A percentile compares a stretch with the other conserved stretches of the same genome.
Conservation (phyloP, 2,888 invertebrate genomes). For the Pantelozetes paolii region DNA sequence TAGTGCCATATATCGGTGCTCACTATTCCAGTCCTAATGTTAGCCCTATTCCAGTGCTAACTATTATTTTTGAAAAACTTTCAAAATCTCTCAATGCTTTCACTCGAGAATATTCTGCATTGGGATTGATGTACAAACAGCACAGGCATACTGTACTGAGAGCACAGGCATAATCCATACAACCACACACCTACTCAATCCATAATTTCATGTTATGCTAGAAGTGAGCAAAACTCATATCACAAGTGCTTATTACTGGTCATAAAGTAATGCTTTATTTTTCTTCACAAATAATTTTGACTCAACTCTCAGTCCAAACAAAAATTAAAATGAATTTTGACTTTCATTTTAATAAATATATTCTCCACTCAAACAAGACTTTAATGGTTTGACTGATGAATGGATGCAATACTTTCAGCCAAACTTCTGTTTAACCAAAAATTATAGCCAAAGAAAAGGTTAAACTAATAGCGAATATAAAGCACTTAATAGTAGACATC, state of each 20-base stretch:
- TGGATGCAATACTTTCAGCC: too few species aligned
- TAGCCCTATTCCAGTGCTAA: too few species aligned
- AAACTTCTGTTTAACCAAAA: too few species aligned
- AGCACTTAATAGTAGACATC: too few species aligned
- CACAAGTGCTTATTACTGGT: conserved; percentile 24
- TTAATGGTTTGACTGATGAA: too few species aligned
- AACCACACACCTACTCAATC: conserved; percentile 10
- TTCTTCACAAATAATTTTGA: background rate
- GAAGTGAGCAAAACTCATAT: conserved; percentile 6
- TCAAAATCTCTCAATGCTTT: background rate
- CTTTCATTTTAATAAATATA: background rate
- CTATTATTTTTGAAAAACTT: background rate
- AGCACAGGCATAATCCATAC: background rate
- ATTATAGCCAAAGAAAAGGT: background rate
- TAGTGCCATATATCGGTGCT: conserved; percentile 24
- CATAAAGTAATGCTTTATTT: conserved; percentile 9
- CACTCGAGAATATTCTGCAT: background rate
- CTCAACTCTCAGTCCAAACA: background rate
- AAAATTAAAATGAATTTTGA: background rate
- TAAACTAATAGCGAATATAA: background rate
- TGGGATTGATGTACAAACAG: too few species aligned
- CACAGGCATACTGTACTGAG: too few species aligned
- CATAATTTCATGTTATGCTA: background rate
- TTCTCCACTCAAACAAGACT: background rate
- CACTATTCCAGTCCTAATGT: too few species aligned